A percentile compares a stretch with the other conserved stretches of the same genome.
These are phyloP conservation scores for Podotricha telesiphe DNA, from an alignment of 2,888 invertebrate genomes.

Conservation along the genomic window DNA sequence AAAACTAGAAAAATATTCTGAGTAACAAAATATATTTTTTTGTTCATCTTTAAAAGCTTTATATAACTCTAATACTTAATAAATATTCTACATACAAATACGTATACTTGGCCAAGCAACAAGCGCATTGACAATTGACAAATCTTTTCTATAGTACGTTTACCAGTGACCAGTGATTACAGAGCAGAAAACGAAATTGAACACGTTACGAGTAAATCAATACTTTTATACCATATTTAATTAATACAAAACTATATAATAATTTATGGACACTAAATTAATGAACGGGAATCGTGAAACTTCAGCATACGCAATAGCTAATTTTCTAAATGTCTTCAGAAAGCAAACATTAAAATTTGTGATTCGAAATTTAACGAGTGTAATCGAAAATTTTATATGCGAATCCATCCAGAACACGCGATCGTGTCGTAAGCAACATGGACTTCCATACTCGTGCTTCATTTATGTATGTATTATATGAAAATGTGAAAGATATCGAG, in stretches of 20 bases:
- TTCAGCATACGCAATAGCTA: conserved; percentile 13
- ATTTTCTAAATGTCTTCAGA: conserved; percentile 17
- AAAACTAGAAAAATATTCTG: neutral
- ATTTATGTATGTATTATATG: neutral
- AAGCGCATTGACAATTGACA: too few relatives aligned
- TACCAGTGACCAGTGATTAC: too few relatives aligned
- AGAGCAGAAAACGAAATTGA: too few relatives aligned
- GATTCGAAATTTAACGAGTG: conserved; percentile 31
- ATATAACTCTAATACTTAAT: too few relatives aligned
- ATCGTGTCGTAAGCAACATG: conserved; percentile 14
- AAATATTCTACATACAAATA: too few relatives aligned
- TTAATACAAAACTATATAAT: neutral
- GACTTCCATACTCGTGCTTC: neutral
- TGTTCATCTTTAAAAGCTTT: too few relatives aligned
- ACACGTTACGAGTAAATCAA: too few relatives aligned
- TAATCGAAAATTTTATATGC: conserved; percentile 23
- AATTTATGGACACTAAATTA: conserved; percentile 1
- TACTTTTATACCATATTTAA: neutral
- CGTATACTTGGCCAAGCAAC: too few relatives aligned
- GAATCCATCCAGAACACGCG: conserved; percentile 16
- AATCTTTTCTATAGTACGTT: too few relatives aligned
- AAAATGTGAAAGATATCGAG: neutral
- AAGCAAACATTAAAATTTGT: conserved; percentile 30
- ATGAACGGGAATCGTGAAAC: neutral
- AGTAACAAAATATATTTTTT: too few relatives aligned